Conservation (phyloP, 2,113 vertebrate species). For the Sminthopsis crassicaudata region DNA sequence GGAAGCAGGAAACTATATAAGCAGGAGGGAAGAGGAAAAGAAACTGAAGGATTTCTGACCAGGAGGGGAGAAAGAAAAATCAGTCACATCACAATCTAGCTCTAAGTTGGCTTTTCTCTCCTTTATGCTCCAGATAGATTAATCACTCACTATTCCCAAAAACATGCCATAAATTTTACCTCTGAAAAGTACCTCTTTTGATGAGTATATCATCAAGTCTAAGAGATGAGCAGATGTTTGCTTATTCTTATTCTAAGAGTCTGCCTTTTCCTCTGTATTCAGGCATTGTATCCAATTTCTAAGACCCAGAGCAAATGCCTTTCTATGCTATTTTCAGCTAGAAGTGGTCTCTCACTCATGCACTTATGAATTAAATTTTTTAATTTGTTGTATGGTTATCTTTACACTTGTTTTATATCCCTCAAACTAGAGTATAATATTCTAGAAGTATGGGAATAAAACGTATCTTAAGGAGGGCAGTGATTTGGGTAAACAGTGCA, state of each 20-base stretch:
- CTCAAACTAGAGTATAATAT: background rate
- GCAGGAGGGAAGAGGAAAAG: background rate
- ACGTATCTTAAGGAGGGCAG: background rate
- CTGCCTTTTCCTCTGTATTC: background rate
- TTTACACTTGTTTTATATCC: background rate
- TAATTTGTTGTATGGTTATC: background rate
- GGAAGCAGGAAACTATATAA: background rate
- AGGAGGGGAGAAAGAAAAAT: background rate
- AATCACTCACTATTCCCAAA: background rate
- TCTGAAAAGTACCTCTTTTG: background rate
- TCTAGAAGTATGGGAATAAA: background rate
- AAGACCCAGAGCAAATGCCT: background rate
- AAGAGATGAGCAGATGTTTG: background rate
- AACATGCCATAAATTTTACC: background rate
- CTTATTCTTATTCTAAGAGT: background rate
- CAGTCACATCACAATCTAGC: background rate
- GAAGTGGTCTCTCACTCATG: background rate
- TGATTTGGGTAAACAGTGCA: background rate
- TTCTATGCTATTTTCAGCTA: background rate
- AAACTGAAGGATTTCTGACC: background rate
- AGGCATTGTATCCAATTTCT: background rate
- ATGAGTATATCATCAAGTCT: background rate
- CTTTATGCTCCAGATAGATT: background rate
- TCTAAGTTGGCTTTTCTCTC: background rate
- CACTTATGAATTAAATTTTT: background rate